Percentiles rank a stretch among this genome's conserved stretches.
Evolutionary conservation across 1,140 invertebrate genomes (phyloP).

Genomic region (Micrasema minimum): DNA sequence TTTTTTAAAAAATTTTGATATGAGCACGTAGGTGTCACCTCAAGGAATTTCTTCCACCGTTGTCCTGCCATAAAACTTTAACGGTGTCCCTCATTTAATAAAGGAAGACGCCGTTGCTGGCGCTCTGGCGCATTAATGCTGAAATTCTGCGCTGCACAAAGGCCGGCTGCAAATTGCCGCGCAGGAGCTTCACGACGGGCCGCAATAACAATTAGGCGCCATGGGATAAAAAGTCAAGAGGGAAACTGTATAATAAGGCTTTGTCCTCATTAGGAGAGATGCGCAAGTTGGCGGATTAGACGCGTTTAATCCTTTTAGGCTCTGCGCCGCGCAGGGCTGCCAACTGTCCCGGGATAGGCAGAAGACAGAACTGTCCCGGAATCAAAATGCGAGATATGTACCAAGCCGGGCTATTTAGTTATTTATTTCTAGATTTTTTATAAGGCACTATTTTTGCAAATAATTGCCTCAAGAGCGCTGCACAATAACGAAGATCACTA

Average conservation of each 20-base stretch:
- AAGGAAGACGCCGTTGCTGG: neutral
- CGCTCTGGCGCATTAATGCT: neutral
- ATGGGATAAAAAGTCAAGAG: conserved; percentile 30
- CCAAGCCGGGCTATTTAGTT: too few relatives aligned
- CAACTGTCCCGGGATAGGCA: neutral
- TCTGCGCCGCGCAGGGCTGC: neutral
- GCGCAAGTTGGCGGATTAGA: conserved; percentile 36
- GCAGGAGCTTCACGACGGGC: neutral
- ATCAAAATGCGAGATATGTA: too few relatives aligned
- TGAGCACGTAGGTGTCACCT: too few relatives aligned
- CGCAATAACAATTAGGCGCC: conserved; percentile 49
- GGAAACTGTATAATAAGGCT: conserved; percentile 41
- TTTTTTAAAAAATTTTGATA: too few relatives aligned
- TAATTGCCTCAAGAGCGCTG: too few relatives aligned
- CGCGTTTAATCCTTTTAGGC: conserved; percentile 42
- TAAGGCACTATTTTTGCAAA: too few relatives aligned
- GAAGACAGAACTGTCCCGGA: too few relatives aligned
- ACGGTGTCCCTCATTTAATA: conserved; percentile 20
- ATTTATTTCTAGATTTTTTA: too few relatives aligned
- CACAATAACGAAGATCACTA: too few relatives aligned
- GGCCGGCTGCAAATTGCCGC: conserved; percentile 18
- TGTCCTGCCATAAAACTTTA: neutral
- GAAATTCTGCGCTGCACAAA: conserved; percentile 1
- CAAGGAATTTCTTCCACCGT: too few relatives aligned
- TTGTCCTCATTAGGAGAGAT: conserved; percentile 49